Base-by-base conservation (phyloP, 2,797 vertebrate genomes). In the Hydrophis major region DNA sequence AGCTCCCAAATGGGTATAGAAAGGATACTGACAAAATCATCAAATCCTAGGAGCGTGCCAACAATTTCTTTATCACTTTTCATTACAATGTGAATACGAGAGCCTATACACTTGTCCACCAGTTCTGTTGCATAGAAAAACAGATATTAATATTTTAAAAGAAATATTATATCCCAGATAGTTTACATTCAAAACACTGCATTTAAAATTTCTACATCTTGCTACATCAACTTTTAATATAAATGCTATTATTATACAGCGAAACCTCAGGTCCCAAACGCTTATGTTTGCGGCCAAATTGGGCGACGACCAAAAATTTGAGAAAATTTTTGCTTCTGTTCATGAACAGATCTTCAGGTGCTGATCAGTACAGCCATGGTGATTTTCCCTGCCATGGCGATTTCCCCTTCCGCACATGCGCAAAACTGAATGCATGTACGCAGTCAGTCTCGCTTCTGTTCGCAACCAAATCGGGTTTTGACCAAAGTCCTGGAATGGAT, bases 11-110 rank as follows among this genome's bases (percentile, higher is more conserved):
- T 2, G 4, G n/a, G 11, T 60, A 57, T 61, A 25, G 18, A 32
- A 98, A 99, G 98, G 99, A 99, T 99, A 99, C 98, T 99, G 98
- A 99, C 99, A 93, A 99, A 99, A 96, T 99, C 99, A 92, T 99
- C 99, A 28, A 99, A 99, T 4, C 98, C 98, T 78, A 99, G 96
- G 86, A 99, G 97, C 0, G 98, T 99, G 50, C 99, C 98, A 37
- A 99, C 99, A 5, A 98, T 98, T 95, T 99, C 98, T 94, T 99
- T 99, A 95, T 98, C 99, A 0, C 98, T 99, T 96, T 99, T 99
- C 99, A 99, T 99, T 92, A 99, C 99, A n/a, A 99, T 98, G 96
- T 98, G 98, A 96, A 99, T 99, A 47, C 97, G 95, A 8, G 99
- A 99, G 92, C 98, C 98, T 93, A 98, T 98, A 74, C 98, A 99